These are phyloP conservation scores for Smittia sp. DNA, from an alignment of 2,888 invertebrate species.

Conservation along the genomic window DNA sequence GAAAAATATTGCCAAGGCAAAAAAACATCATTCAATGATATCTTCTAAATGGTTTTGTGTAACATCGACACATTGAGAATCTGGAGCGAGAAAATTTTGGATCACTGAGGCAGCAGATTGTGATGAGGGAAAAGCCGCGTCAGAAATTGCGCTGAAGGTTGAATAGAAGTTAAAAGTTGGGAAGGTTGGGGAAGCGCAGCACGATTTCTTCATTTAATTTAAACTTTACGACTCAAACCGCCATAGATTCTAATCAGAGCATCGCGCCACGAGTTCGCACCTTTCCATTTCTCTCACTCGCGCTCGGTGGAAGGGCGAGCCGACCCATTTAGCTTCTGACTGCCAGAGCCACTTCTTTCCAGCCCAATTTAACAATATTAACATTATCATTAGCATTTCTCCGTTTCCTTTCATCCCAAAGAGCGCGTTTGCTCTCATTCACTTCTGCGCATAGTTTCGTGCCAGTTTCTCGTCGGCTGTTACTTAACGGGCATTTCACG, in stretches of 20 bases:
- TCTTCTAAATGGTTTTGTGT: neutral
- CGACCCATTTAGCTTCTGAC: neutral
- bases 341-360: neutral
- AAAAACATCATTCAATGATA: neutral
- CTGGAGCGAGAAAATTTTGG: neutral
- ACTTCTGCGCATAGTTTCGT: neutral
- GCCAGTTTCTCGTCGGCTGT: no score
- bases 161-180: conserved; percentile 21
- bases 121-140: neutral
- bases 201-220: neutral
- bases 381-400: conserved; percentile 5
- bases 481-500: no score
- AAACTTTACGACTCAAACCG: no score
- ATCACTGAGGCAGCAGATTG: neutral
- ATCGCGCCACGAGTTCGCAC: no score
- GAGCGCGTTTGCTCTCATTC: neutral
- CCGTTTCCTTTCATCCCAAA: neutral
- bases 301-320: no score
- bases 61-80: neutral
- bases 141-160: neutral
- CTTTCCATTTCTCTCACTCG: neutral
- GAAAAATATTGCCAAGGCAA: neutral
- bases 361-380: conserved; percentile 33
- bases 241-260: no score
- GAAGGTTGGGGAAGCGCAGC: neutral